These are phyloP conservation scores for Chelonus insularis DNA, from an alignment of 1,140 invertebrate genomes.

Conservation along the genomic window DNA sequence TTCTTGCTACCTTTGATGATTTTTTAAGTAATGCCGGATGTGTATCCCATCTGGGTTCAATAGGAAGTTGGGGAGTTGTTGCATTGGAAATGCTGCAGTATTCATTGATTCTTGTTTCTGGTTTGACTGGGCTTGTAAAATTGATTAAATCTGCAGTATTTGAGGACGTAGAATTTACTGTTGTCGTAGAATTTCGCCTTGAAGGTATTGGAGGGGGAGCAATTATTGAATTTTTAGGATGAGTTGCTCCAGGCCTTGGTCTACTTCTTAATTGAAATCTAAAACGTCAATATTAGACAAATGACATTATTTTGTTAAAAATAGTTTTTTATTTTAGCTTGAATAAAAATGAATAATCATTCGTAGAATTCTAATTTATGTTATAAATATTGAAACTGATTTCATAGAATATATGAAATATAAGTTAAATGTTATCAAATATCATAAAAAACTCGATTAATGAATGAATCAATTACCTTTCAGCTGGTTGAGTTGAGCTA, in stretches of 20 bases:
- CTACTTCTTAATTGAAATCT: conserved; percentile 56
- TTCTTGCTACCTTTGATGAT: conserved; percentile 50
- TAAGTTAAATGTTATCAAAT: too few species aligned
- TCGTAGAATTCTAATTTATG: too few species aligned
- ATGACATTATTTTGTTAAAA: neutral
- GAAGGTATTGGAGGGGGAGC: conserved; percentile 60
- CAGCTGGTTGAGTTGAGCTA: conserved; percentile 31
- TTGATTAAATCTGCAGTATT: conserved; percentile 71
- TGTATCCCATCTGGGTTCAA: conserved; percentile 57
- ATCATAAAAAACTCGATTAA: neutral
- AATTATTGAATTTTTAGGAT: conserved; percentile 55
- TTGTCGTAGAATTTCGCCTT: conserved; percentile 60
- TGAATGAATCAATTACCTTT: conserved; percentile 41
- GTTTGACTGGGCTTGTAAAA: conserved; percentile 67
- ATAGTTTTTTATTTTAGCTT: too few species aligned
- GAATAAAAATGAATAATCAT: too few species aligned
- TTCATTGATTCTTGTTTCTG: conserved; percentile 46
- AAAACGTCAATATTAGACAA: conserved; percentile 11
- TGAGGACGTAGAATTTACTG: conserved; percentile 52
- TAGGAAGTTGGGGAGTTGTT: conserved; percentile 42
- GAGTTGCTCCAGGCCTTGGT: conserved; percentile 60
- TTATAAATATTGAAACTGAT: too few species aligned
- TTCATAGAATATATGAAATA: too few species aligned
- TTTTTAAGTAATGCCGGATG: conserved; percentile 52
- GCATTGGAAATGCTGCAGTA: conserved; percentile 47